phyloP scores from a whole-genome alignment of 2,888 invertebrate species.

The Leistus spinibarbis region DNA sequence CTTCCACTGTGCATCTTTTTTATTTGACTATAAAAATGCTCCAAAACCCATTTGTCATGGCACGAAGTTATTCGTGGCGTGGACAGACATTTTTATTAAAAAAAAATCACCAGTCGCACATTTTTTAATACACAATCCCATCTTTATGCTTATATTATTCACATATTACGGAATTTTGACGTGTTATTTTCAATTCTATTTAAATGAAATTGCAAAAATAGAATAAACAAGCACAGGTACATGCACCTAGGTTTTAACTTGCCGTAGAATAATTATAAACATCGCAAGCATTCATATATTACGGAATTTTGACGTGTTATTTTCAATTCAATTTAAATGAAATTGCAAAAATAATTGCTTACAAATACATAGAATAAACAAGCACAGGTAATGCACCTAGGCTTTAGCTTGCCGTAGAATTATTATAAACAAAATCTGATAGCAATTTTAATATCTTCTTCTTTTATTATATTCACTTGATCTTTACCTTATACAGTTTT shows the following conservation, averaged over 20 bases:
- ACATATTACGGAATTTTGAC: background rate
- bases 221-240: too few relatives aligned
- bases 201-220: too few relatives aligned
- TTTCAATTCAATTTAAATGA: background rate
- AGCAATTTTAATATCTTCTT: too few relatives aligned
- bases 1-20: conserved; percentile 9
- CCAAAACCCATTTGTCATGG: conserved; percentile 28
- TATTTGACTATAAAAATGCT: conserved; percentile 30
- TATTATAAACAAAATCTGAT: too few relatives aligned
- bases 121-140: background rate
- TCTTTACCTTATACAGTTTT: too few relatives aligned
- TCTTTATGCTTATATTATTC: background rate
- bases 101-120: background rate
- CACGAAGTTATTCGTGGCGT: conserved; percentile 9
- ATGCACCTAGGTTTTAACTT: too few relatives aligned
- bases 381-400: too few relatives aligned
- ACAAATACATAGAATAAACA: too few relatives aligned
- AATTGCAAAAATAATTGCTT: too few relatives aligned
- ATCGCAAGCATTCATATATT: background rate
- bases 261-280: too few relatives aligned
- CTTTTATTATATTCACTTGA: too few relatives aligned
- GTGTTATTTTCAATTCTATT: background rate
- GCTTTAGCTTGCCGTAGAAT: too few relatives aligned
- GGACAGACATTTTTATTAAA: conserved; percentile 35
- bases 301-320: background rate